Base-by-base conservation (phyloP, 2,888 invertebrate species). In the Drosophila parthenogenetica region DNA sequence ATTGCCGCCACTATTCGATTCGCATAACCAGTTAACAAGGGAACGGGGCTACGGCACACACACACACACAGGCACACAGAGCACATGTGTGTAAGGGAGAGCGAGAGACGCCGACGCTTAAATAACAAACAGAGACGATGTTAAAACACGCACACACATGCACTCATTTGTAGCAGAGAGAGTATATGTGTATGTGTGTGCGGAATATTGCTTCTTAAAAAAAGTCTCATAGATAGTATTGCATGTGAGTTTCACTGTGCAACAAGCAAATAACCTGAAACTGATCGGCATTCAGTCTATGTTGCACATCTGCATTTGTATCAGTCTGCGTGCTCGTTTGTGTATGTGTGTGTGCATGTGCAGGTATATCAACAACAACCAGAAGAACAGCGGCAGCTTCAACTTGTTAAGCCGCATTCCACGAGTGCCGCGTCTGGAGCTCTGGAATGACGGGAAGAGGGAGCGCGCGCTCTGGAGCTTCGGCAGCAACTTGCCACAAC, bases 21-120 rank as follows among this genome's bases (percentile, higher is more conserved):
- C 83, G 77, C 81, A 79, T 82, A 88, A 88, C 83, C 88, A 83
- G 89, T 88, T 83, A 85, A 71, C 83, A 85, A 71, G 66, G 62
- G 69, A 79, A 63, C 66, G 62, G 58, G 55, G 49, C 46, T 25
- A 50, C 35, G 29, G 42, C 45, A 25, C 19, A 35, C 49, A 69
- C 70, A 71, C 45, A 61, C 54, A 66, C n/a, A 54, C 45, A n/a
- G n/a, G n/a, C n/a, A 63, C 25, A 35, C 50, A 3, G 25, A 16
- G 22, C 7, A 22, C 16, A 11, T 40, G 49, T 54, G 45, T 17
- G 55, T 40, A 19, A 59, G 59, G 35, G 45, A 59, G 53, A 46
- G 65, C 39, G 55, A 49, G 35, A 50, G 51, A 46, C 43, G 35
- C 45, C 58, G 48, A 58, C 46, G 61, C 40, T 67, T 25, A 66